Base-by-base conservation (phyloP, 2,113 vertebrate species). In the Pogonocichla stellata region DNA sequence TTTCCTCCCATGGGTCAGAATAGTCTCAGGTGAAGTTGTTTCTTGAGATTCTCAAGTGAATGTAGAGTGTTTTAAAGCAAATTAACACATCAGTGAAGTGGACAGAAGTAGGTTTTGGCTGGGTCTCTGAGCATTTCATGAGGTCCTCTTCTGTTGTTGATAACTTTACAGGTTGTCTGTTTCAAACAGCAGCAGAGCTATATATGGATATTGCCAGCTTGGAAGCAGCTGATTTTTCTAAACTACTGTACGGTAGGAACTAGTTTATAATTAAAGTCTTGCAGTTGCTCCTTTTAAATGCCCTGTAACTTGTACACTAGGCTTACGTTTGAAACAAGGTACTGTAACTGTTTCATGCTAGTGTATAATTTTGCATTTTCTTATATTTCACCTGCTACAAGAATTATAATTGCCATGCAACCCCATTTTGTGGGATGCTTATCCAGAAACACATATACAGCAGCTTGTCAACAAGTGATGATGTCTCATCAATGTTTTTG, bases 91-190 rank as follows among this genome's bases (percentile, higher is more conserved):
- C 97, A 95, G 11, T 96, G 96, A 96, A 96, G 86, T 17, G 94
- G 94, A 95, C 86, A 87, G 77, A 90, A 90, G 67, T 96, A 97
- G 92, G 90, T 91, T 96, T 92, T 5, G 51, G 29, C 43, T 92
- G 95, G 95, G 95, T 97, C 96, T 96, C 95, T 92, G 96, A 95
- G 96, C 96, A 97, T 96, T 96, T 97, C 96, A 95, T 97, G 97
- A 97, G 96, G 95, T 97, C 96, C 90, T 97, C 96, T 96, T 97
- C 96, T 97, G 95, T 97, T 97, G 94, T 95, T 96, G 96, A 86
- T 97, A 95, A 96, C 94, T 97, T 97, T 97, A 95, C 95, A 96
- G 97, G 94, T 97, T 97, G 93, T 95, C 97, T 97, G 93, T 95
- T 97, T 97, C 92, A 96, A 96, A 96, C 94, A 96, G 93, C 95